Percentiles rank a stretch among this genome's conserved stretches.
These are phyloP conservation scores for Caiman crocodilus DNA, from an alignment of 2,797 vertebrate genomes.

Conservation along the genomic window DNA sequence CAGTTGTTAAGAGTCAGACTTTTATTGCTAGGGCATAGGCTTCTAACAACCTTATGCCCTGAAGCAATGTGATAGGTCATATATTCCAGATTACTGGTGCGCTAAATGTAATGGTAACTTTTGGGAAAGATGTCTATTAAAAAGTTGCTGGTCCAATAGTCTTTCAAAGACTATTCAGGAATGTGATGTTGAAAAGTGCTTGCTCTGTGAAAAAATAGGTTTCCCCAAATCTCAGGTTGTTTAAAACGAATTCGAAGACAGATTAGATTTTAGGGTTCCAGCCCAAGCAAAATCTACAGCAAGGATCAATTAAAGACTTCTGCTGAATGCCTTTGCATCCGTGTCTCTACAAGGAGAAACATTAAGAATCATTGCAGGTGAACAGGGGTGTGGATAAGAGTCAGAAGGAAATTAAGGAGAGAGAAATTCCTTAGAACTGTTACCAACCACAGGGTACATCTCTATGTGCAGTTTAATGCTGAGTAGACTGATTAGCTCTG, in stretches of 20 bases:
- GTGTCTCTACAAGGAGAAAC: not conserved
- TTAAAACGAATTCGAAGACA: not conserved
- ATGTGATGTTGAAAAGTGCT: rapidly evolving
- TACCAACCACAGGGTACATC: no score
- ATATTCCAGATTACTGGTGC: conserved; percentile 10
- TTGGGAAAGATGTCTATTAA: not conserved
- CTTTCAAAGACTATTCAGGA: not conserved
- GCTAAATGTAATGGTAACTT: not conserved
- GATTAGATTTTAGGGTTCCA: not conserved
- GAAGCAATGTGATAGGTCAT: not conserved
- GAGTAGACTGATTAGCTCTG: no score
- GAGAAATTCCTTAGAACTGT: not conserved
- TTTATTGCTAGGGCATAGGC: conserved; percentile 16
- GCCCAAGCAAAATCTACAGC: not conserved
- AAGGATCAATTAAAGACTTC: not conserved
- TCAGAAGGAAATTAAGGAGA: not conserved
- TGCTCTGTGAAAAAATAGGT: rapidly evolving
- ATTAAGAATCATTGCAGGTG: not conserved
- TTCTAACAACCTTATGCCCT: not conserved
- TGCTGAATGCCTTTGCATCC: not conserved
- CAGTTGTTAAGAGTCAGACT: conserved; percentile 31
- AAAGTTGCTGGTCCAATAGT: not conserved
- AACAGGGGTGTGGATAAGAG: not conserved
- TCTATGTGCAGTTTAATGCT: no score
- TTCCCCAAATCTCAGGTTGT: not conserved